These are phyloP conservation scores for Subanguina moxae DNA, from an alignment of 1,140 invertebrate genomes.

Conservation along the genomic window DNA sequence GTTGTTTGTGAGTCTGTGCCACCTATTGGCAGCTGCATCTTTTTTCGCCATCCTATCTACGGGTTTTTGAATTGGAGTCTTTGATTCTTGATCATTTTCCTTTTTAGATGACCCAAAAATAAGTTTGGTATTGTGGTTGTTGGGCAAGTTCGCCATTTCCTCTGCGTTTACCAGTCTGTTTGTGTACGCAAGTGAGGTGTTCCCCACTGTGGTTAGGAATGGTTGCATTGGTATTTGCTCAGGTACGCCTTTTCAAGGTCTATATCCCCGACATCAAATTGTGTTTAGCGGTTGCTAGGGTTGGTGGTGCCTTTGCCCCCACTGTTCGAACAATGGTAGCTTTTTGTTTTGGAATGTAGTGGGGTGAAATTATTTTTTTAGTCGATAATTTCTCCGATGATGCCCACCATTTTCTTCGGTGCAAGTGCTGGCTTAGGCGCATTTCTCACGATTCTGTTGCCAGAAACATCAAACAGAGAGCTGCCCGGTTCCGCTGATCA, in stretches of 20 bases:
- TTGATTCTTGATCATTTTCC: background rate
- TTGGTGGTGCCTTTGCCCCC: constrained; percentile 10
- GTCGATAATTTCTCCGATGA: constrained; percentile 7
- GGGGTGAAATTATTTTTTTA: background rate
- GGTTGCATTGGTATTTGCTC: constrained; percentile 48
- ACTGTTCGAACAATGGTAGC: constrained; percentile 5
- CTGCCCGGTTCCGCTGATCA: background rate
- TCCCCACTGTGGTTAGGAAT: constrained; percentile 36
- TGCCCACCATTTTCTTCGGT: constrained; percentile 19
- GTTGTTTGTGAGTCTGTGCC: constrained; percentile 35
- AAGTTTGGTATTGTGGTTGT: constrained; percentile 27
- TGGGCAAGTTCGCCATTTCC: constrained; percentile 43
- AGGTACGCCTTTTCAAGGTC: background rate
- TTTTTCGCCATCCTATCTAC: constrained; percentile 27
- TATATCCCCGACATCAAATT: background rate
- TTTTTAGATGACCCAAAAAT: constrained; percentile 11
- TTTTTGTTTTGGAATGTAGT: background rate
- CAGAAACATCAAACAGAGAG: constrained; percentile 1
- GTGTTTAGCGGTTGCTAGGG: constrained; percentile 5
- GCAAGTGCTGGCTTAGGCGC: constrained; percentile 6
- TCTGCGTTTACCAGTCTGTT: constrained; percentile 40
- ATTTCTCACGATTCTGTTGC: constrained; percentile 11
- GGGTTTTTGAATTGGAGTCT: background rate
- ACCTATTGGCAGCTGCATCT: constrained; percentile 28
- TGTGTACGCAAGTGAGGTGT: constrained; percentile 39